These are phyloP conservation scores for Microcebus tavaratra DNA, from an alignment of 2,113 vertebrate species.

Conservation along the genomic window DNA sequence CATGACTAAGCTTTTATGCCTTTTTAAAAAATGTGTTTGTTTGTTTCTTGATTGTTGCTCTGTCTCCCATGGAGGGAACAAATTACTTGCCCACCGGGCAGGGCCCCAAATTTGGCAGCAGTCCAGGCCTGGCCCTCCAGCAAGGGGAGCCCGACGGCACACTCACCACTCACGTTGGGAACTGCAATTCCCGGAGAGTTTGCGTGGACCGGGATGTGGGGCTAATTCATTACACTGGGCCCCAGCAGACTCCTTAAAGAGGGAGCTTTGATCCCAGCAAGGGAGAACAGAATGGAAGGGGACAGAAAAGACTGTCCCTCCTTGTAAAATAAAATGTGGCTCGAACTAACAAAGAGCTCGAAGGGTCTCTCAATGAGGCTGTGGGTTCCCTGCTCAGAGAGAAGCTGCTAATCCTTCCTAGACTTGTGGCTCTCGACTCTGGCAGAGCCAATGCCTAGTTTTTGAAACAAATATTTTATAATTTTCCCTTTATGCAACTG, in stretches of 20 bases:
- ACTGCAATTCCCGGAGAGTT: not conserved
- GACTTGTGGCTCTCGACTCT: not conserved
- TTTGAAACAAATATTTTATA: not conserved
- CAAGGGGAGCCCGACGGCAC: conserved; percentile 37
- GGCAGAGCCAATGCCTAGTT: not conserved
- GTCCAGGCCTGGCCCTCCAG: conserved; percentile 56
- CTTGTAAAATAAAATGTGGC: not conserved
- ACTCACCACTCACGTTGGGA: not conserved
- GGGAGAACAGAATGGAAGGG: not conserved
- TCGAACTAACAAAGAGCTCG: not conserved
- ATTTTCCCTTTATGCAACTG: not conserved
- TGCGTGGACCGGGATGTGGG: not conserved
- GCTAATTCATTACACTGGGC: not conserved
- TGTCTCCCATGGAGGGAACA: conserved; percentile 84
- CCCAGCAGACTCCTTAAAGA: conserved; percentile 44
- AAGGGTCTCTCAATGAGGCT: not conserved
- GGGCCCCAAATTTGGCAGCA: conserved; percentile 70
- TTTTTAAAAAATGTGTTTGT: conserved; percentile 70
- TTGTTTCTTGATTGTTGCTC: conserved; percentile 83
- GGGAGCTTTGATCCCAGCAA: not conserved
- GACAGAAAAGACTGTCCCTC: not conserved
- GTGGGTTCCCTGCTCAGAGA: not conserved
- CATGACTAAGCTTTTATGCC: conserved; percentile 84
- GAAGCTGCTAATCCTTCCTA: not conserved
- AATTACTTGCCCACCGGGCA: conserved; percentile 79